Evolutionary conservation across 2,888 invertebrate genomes (phyloP), one percentile per base, ranked within the genome.

Genomic region (Tipula lateralis): DNA sequence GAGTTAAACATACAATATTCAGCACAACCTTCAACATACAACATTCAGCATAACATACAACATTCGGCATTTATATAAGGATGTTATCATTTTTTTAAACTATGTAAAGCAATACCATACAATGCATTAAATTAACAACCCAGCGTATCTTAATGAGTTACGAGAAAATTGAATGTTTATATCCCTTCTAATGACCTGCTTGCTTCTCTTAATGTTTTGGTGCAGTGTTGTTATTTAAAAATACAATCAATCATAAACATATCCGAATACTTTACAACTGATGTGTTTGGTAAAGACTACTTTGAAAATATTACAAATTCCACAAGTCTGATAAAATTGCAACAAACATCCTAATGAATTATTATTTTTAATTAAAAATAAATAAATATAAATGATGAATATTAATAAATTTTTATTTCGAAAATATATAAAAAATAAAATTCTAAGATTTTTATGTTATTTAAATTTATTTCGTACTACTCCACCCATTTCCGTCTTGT

Each of bases 331-430:
- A 24, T 66, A 66, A 24, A 66, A 13, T 39, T 39, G n/a, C 39
- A 39, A 39, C 39, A 66, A 66, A 66, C 19, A 66, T 66, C 66
- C 24, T 66, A 24, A 66, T 66, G 66, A 66, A 66, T 66, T 66
- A 66, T 66, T 66, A 66, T 66, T 66, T 66, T 66, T 66, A 66
- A 66, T 66, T 66, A 66, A 66, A 66, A 66, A 66, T 66, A 66
- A 66, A 66, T 66, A 66, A 66, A 66, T 66, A 66, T 66, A 66
- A 66, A 66, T 66, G 66, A 66, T 66, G 66, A 66, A 66, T 66
- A 24, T 66, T 66, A 66, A 66, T 24, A 66, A 66, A 66, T 44
- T 44, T 44, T 12, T 39, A 39, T 39, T 39, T 39, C 9, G 13
- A 39, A 39, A 39, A 39, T 50, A n/a, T 32, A 32, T 32, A 32